Evolutionary conservation across 2,888 invertebrate species (phyloP).

Genomic region (Perizoma affinitatum): DNA sequence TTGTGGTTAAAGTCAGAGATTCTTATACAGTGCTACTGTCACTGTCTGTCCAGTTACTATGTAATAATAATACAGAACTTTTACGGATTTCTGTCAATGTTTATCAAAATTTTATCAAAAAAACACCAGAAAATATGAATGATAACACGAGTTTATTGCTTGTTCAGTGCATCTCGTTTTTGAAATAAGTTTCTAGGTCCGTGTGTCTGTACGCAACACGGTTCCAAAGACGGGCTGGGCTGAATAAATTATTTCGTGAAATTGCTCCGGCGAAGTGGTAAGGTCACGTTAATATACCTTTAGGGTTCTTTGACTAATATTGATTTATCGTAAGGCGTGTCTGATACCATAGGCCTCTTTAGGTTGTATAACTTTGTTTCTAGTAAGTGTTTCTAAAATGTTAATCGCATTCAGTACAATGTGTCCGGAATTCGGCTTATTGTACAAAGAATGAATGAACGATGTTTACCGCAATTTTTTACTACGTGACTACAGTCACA

Average conservation of each 20-base stretch:
- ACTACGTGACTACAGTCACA: conserved; percentile 61
- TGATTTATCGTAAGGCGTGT: neutral
- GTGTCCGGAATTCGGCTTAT: conserved; percentile 39
- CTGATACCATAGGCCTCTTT: conserved; percentile 1
- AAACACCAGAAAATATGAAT: conserved; percentile 71
- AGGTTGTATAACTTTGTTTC: neutral
- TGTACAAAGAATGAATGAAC: conserved; percentile 41
- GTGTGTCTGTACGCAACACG: conserved; percentile 41
- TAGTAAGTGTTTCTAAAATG: conserved; percentile 20
- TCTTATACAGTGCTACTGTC: no score
- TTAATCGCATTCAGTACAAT: conserved; percentile 22
- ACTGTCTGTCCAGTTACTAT: no score
- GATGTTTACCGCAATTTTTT: conserved; percentile 43
- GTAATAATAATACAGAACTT: neutral
- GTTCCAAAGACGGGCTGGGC: conserved; percentile 39
- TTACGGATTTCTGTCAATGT: conserved; percentile 29
- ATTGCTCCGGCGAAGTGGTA: conserved; percentile 59
- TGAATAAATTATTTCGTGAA: conserved; percentile 39
- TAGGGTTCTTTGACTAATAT: neutral
- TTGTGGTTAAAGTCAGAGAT: no score
- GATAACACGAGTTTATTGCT: conserved; percentile 64
- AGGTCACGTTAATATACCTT: conserved; percentile 9
- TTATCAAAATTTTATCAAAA: conserved; percentile 71
- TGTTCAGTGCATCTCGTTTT: conserved; percentile 43
- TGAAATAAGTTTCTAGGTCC: conserved; percentile 51